phyloP scores from a whole-genome alignment of 2,797 vertebrate genomes.

The Poecilia gillii region DNA sequence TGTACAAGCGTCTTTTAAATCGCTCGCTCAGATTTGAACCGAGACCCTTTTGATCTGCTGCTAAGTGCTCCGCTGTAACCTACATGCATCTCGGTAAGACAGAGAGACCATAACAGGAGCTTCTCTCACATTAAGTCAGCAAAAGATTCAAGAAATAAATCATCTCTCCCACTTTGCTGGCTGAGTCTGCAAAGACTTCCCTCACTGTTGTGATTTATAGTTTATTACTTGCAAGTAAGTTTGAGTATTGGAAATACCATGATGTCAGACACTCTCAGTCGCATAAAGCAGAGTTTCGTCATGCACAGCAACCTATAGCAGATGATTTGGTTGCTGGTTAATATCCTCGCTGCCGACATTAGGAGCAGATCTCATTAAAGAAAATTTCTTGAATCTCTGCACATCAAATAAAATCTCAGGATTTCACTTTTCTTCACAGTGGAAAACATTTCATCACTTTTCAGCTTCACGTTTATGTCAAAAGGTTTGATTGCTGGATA shows the following conservation, averaged over 20 bases:
- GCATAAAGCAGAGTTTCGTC: not conserved
- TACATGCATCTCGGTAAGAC: not conserved
- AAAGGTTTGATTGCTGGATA: slow-evolving; percentile 17
- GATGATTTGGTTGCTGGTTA: not conserved
- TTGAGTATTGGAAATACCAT: slow-evolving; percentile 6
- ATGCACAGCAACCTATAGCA: not conserved
- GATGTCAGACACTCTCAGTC: slow-evolving; percentile 2
- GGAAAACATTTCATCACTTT: slow-evolving; percentile 22
- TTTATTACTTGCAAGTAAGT: slow-evolving; percentile 30
- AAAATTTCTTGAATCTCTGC: not conserved
- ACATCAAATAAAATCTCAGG: slow-evolving; percentile 31
- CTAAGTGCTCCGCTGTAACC: slow-evolving; percentile 57
- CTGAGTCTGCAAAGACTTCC: slow-evolving; percentile 40
- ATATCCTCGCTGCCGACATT: slow-evolving; percentile 4
- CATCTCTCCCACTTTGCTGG: slow-evolving; percentile 9
- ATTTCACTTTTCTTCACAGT: not conserved
- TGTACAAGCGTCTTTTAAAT: not conserved
- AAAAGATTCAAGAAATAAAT: slow-evolving; percentile 41
- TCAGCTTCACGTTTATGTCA: slow-evolving; percentile 11
- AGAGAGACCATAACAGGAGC: slow-evolving; percentile 14
- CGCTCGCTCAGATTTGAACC: slow-evolving; percentile 8
- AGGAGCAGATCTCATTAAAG: slow-evolving; percentile 17
- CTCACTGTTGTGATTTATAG: slow-evolving; percentile 16
- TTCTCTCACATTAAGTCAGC: slow-evolving; percentile 24
- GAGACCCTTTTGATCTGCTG: slow-evolving; percentile 64